Percentiles rank a stretch among this genome's conserved stretches.
Evolutionary conservation across 2,888 invertebrate species (phyloP).

Genomic region (Andrena minutula): DNA sequence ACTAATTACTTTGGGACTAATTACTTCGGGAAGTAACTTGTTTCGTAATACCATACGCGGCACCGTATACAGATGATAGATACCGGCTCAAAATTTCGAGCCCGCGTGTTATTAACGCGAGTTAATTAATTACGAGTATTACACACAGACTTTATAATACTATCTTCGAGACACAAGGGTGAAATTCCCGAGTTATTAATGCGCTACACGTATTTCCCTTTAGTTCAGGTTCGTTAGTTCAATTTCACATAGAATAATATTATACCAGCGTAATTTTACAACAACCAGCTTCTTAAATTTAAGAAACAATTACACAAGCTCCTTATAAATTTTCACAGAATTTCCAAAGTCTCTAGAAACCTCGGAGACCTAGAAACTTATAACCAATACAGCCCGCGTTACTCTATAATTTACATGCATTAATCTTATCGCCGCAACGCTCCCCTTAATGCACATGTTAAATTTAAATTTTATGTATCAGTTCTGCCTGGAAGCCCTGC

Average conservation of each 20-base stretch:
- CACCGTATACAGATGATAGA: constrained; percentile 63
- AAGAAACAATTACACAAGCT: too few species aligned
- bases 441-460: background rate
- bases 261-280: too few species aligned
- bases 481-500: background rate
- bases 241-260: too few species aligned
- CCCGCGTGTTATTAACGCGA: constrained; percentile 37
- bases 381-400: background rate
- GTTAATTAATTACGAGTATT: constrained; percentile 46
- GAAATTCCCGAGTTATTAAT: constrained; percentile 8
- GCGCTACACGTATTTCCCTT: background rate
- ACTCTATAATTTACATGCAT: constrained; percentile 1
- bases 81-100: constrained; percentile 55
- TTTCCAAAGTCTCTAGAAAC: background rate
- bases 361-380: background rate
- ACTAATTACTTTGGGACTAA: constrained; percentile 69
- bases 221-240: background rate
- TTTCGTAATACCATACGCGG: constrained; percentile 51
- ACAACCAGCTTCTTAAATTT: too few species aligned
- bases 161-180: background rate
- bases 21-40: constrained; percentile 67
- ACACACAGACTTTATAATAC: background rate
- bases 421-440: constrained; percentile 40
- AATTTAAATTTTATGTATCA: constrained; percentile 8
- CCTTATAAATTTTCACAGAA: too few species aligned